phyloP scores from a whole-genome alignment of 2,888 invertebrate species.

The Parthenolecanium corni region DNA sequence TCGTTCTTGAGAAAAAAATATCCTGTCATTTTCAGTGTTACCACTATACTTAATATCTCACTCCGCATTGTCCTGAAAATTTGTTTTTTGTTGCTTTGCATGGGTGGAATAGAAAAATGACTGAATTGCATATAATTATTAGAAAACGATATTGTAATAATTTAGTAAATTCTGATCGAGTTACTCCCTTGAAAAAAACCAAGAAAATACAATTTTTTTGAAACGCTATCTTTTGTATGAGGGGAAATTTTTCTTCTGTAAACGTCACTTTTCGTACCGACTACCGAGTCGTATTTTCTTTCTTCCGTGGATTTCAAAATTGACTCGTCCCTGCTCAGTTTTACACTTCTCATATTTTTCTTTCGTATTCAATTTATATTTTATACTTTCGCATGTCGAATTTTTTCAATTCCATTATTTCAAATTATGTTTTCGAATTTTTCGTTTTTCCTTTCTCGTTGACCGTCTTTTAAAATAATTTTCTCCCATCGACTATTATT shows the following conservation, averaged over 20 bases:
- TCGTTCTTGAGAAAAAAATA: too few species aligned
- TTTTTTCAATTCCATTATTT: not conserved
- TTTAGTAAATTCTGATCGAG: too few species aligned
- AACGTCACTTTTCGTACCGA: too few species aligned
- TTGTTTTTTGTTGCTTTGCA: not conserved
- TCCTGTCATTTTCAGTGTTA: too few species aligned
- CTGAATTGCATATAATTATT: too few species aligned
- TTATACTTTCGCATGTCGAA: constrained; percentile 18
- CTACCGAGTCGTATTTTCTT: too few species aligned
- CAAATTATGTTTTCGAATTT: constrained; percentile 17
- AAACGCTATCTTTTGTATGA: not conserved
- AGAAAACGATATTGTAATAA: too few species aligned
- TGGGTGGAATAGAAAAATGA: too few species aligned
- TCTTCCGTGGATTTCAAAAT: constrained; percentile 18
- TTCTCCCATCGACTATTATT: not conserved
- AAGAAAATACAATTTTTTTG: not conserved
- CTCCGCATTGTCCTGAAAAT: not conserved
- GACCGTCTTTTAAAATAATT: not conserved
- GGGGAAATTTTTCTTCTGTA: too few species aligned
- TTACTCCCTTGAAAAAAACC: too few species aligned
- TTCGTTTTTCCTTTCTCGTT: not conserved
- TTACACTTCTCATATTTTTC: constrained; percentile 5
- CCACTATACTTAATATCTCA: too few species aligned
- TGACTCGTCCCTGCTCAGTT: constrained; percentile 13
- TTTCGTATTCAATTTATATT: constrained; percentile 1